A percentile compares a stretch with the other conserved stretches of the same genome.
These are phyloP conservation scores for Hippopotamus amphibius DNA, from an alignment of 2,113 vertebrate species.

Conservation along the genomic window DNA sequence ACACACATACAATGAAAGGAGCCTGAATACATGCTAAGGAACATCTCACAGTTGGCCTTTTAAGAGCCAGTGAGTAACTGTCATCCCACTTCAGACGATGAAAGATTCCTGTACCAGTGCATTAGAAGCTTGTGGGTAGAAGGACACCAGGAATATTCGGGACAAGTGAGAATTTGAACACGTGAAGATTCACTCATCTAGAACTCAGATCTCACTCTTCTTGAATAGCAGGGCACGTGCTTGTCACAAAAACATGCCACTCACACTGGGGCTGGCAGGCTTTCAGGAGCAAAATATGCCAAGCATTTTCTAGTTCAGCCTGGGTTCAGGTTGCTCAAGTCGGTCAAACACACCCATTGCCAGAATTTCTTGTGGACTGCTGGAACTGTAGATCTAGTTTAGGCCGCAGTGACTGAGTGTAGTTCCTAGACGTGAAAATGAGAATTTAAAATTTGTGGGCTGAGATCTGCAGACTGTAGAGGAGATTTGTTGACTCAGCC, in stretches of 20 bases:
- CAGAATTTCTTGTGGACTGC: neutral
- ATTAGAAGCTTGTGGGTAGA: conserved; percentile 59
- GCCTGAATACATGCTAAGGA: conserved; percentile 39
- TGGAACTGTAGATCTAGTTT: neutral
- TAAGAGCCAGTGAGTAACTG: neutral
- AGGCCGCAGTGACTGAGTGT: neutral
- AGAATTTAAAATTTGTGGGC: neutral
- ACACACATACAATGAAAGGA: neutral
- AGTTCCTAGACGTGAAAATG: neutral
- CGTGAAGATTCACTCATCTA: neutral
- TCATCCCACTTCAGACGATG: conserved; percentile 54
- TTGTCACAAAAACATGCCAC: neutral
- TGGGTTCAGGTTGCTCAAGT: conserved; percentile 41
- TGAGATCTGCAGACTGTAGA: neutral
- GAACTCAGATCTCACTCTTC: neutral
- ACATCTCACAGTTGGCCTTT: conserved; percentile 45
- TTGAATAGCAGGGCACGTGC: neutral
- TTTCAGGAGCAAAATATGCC: conserved; percentile 1
- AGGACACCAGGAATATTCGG: conserved; percentile 42
- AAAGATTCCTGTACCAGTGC: neutral
- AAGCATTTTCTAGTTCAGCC: conserved; percentile 11
- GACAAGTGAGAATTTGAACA: neutral
- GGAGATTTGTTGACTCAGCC: neutral
- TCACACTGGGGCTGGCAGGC: neutral
- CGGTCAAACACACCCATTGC: neutral